Evolutionary conservation across 2,797 vertebrate genomes (phyloP).

Genomic region (Aselliscus stoliczkanus): DNA sequence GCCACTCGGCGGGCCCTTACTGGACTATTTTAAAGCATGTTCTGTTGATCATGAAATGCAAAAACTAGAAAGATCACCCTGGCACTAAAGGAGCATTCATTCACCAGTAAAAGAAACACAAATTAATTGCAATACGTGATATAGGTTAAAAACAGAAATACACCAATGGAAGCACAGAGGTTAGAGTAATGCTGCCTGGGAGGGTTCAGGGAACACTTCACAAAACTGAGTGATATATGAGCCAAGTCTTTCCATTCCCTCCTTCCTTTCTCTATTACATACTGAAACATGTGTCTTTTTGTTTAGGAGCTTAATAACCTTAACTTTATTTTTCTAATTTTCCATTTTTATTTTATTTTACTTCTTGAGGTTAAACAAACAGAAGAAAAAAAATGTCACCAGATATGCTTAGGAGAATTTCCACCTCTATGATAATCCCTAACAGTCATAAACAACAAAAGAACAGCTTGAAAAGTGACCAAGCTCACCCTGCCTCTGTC

Average conservation of each 20-base stretch:
- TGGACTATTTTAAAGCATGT: neutral
- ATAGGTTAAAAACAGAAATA: neutral
- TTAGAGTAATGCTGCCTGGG: neutral
- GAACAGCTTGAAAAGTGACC: neutral
- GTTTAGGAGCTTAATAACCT: neutral
- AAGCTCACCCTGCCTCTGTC: neutral
- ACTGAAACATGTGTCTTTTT: neutral
- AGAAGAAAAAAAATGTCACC: neutral
- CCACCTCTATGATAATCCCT: neutral
- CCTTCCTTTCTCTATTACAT: neutral
- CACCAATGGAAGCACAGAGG: neutral
- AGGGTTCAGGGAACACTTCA: neutral
- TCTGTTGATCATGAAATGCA: slow-evolving; percentile 5
- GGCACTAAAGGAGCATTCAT: neutral
- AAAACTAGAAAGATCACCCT: neutral
- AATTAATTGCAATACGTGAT: neutral
- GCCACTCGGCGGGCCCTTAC: too few relatives aligned
- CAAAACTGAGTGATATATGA: neutral
- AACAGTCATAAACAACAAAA: neutral
- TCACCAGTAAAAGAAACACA: neutral
- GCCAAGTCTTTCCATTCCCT: neutral
- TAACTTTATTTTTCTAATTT: neutral
- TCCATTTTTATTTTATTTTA: neutral
- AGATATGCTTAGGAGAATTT: neutral
- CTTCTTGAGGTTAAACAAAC: neutral